phyloP scores from a whole-genome alignment of 2,113 vertebrate species.

The Oreotrochilus melanogaster region DNA sequence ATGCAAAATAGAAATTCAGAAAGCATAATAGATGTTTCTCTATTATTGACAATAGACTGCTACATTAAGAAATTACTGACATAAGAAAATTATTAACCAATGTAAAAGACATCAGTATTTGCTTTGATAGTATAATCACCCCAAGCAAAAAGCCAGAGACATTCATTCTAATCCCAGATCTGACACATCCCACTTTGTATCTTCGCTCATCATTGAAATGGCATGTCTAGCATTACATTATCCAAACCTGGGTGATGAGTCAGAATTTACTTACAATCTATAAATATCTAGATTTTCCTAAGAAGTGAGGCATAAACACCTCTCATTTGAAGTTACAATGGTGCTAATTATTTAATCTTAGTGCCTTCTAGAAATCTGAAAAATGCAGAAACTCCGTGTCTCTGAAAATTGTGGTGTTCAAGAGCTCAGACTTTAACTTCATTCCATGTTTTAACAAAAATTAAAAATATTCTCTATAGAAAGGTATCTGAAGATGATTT shows the following conservation, averaged over 20 bases:
- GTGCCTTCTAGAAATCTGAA: neutral
- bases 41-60: neutral
- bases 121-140: neutral
- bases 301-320: neutral
- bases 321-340: neutral
- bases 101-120: neutral
- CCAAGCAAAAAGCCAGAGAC: slow-evolving; percentile 5
- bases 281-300: neutral
- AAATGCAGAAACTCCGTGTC: neutral
- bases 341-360: neutral
- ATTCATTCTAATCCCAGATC: slow-evolving; percentile 8
- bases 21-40: neutral
- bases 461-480: neutral
- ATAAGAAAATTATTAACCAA: neutral
- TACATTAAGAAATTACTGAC: neutral
- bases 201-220: neutral
- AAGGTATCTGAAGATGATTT: neutral
- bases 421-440: neutral
- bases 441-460: neutral
- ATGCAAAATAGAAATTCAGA: neutral
- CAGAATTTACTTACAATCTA: neutral
- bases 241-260: neutral
- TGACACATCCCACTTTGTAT: neutral
- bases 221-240: neutral
- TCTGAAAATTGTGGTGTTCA: neutral